Evolutionary conservation across 2,113 vertebrate species (phyloP).

Genomic region (Cryptotis parvus): DNA sequence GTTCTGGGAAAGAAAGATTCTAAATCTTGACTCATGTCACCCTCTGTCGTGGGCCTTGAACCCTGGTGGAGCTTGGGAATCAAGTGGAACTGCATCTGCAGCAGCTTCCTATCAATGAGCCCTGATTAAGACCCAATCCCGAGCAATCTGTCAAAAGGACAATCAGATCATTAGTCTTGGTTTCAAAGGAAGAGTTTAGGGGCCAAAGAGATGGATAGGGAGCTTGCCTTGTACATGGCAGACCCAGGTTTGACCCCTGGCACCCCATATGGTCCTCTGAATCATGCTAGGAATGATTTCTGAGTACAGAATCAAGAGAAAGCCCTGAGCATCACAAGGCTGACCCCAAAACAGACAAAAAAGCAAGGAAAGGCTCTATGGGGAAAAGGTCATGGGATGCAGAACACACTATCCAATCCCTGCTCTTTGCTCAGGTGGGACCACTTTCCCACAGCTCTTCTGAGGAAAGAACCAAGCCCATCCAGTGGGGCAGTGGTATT

Average conservation of each 20-base stretch:
- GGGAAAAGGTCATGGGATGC: no score
- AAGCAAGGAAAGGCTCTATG: no score
- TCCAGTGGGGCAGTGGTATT: neutral
- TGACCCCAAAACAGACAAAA: no score
- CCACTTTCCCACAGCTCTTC: no score
- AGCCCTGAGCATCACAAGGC: no score
- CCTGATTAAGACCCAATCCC: slow-evolving; percentile 58
- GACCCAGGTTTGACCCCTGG: no score
- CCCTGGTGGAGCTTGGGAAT: neutral
- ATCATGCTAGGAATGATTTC: no score
- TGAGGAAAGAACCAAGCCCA: neutral
- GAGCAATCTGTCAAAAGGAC: slow-evolving; percentile 26
- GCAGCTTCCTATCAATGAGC: slow-evolving; percentile 59
- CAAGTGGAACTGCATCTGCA: neutral
- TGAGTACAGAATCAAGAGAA: no score
- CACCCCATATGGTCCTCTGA: no score
- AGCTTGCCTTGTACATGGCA: no score
- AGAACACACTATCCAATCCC: neutral
- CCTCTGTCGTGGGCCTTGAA: slow-evolving; percentile 18
- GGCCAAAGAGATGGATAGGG: neutral
- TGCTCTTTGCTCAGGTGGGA: neutral
- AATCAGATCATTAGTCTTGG: slow-evolving; percentile 62
- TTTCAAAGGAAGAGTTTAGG: slow-evolving; percentile 59
- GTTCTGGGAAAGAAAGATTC: slow-evolving; percentile 43
- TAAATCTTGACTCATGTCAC: slow-evolving; percentile 39